A percentile compares a stretch with the other conserved stretches of the same genome.
Conservation (phyloP, 1,140 invertebrate species). For the Diorhabda sublineata region DNA sequence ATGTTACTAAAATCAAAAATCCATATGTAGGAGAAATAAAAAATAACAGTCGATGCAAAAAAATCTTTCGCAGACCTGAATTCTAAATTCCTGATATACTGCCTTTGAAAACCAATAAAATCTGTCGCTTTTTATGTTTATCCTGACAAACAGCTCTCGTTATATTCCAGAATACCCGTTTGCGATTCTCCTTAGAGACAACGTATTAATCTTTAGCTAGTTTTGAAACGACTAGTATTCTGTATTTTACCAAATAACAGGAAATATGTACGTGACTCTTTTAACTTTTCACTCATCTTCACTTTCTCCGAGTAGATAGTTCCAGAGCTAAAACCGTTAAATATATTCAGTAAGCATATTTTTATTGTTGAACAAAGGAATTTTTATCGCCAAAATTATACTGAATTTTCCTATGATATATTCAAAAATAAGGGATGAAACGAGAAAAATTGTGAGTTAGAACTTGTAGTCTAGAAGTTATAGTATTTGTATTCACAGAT, state of each 20-base stretch:
- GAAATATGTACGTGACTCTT: not conserved
- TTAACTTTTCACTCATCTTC: not conserved
- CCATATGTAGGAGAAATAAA: not conserved
- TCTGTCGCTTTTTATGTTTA: not conserved
- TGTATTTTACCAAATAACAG: not conserved
- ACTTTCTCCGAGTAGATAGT: too few species aligned
- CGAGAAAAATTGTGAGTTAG: too few species aligned
- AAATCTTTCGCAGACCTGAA: not conserved
- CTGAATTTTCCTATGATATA: too few species aligned
- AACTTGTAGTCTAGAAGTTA: too few species aligned
- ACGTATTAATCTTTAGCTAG: slow-evolving; percentile 1
- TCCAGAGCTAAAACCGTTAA: too few species aligned
- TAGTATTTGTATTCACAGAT: too few species aligned
- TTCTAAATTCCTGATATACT: not conserved
- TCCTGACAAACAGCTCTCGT: not conserved
- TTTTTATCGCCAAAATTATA: too few species aligned
- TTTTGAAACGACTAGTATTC: not conserved
- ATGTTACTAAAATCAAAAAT: too few species aligned
- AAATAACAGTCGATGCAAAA: not conserved
- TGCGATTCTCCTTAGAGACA: slow-evolving; percentile 1
- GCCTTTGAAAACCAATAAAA: not conserved
- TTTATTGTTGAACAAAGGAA: too few species aligned
- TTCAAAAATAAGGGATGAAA: too few species aligned
- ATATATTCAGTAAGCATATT: too few species aligned
- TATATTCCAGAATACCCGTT: not conserved